A percentile compares a stretch with the other conserved stretches of the same genome.
Conservation (phyloP, 2,797 vertebrate species). For the Argya squamiceps region DNA sequence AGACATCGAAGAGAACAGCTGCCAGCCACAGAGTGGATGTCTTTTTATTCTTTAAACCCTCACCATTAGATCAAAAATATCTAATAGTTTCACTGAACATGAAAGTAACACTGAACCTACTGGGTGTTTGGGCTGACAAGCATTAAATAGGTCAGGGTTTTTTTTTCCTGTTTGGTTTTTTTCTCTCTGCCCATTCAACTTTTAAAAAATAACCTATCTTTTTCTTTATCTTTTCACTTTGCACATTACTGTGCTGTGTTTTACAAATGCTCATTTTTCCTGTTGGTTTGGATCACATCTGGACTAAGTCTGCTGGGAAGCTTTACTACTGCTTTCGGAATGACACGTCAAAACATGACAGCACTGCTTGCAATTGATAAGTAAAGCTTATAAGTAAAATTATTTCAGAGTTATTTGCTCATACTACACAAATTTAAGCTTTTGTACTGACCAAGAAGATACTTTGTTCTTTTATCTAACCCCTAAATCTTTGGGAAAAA, state of each 20-base stretch:
- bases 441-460: not conserved
- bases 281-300: not conserved
- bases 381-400: not conserved
- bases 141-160: no score
- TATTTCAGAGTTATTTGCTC: not conserved
- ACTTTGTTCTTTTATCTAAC: not conserved
- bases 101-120: not conserved
- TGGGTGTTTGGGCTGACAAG: not conserved
- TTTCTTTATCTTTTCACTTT: no score
- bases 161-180: not conserved
- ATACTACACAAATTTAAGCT: not conserved
- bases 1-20: not conserved
- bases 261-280: not conserved
- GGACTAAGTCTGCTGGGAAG: not conserved
- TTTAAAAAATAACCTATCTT: not conserved
- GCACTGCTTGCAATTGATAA: not conserved
- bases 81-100: not conserved
- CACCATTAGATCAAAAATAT: not conserved
- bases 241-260: not conserved
- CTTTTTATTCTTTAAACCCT: not conserved
- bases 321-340: slow-evolving; percentile 23
- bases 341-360: not conserved
- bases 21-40: not conserved
- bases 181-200: not conserved
- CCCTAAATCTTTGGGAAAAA: not conserved